Evolutionary conservation across 2,797 vertebrate species (phyloP), one percentile per base, ranked within the genome.

Genomic region (Neopelma chrysocephalum): DNA sequence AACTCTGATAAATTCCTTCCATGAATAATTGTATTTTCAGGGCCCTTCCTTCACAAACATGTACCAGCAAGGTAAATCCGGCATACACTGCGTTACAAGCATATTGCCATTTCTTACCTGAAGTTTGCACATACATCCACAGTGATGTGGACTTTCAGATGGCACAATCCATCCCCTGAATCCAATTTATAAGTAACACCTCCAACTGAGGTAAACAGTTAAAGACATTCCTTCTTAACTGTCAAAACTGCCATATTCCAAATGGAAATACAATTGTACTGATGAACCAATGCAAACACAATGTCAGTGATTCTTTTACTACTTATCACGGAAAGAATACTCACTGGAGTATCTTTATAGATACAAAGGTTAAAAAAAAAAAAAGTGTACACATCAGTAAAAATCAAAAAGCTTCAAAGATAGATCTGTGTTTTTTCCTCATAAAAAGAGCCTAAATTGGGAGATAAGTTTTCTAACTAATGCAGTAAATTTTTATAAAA

Each of bases 301-400:
- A 2, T 4, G 3, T 36, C 38, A 89, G 11, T 29, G 47, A 69
- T 19, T 82, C 80, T 72, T 79, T 47, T 40, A 86, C 48, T 51
- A 29, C 47, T 66, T 84, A 51, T 43, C 65, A 69, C 34, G 71
- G 45, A 65, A 79, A 93, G 48, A 94, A 87, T 11, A 82, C 18
- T 50, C 43, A 48, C 15, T 62, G 12, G 13, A 75, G 10, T 21
- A 84, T 42, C 34, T 71, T 78, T 60, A 50, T 1, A 71, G 65
- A 80, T 26, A 57, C 5, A 26, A 71, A 78, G 19, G 45, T 58
- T 20, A 23, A 31, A 65, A 85, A 26, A 45, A 80, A 50, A 43
- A 78, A 51, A 60, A 40, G 32, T 2, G 3, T 20, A 42, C 12
- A 10, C 38, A 7, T 65, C 50, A n/a, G 32, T 75, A 53, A 77